These are phyloP conservation scores for Drosophila peninsularis DNA, from an alignment of 2,888 invertebrate genomes.

Conservation along the genomic window DNA sequence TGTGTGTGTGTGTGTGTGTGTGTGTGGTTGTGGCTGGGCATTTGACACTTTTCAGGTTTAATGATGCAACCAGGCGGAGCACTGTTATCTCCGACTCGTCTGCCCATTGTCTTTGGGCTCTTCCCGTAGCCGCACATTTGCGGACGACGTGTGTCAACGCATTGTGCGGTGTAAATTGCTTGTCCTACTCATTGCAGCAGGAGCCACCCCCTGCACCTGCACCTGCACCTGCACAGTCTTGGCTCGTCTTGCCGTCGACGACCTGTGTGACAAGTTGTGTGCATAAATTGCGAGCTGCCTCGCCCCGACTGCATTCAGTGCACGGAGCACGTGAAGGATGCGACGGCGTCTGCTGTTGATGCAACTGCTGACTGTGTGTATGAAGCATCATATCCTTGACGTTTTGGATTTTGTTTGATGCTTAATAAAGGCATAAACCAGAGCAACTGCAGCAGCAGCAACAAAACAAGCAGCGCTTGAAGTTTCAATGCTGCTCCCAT, in stretches of 20 bases:
- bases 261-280: conserved; percentile 71
- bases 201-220: background rate
- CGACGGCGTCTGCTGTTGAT: conserved; percentile 38
- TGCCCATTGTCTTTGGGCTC: conserved; percentile 63
- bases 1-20: conserved; percentile 13
- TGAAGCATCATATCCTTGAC: conserved; percentile 74
- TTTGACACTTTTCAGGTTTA: conserved; percentile 79
- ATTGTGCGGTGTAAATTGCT: conserved; percentile 77
- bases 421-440: conserved; percentile 75
- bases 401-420: conserved; percentile 78
- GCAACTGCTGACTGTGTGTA: conserved; percentile 67
- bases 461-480: conserved; percentile 28
- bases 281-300: conserved; percentile 71
- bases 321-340: conserved; percentile 78
- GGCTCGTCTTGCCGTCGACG: conserved; percentile 20
- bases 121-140: conserved; percentile 71
- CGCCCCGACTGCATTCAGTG: conserved; percentile 63
- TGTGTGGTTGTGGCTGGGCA: conserved; percentile 45
- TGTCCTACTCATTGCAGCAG: conserved; percentile 40
- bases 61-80: conserved; percentile 63
- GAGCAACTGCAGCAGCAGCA: conserved; percentile 28
- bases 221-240: conserved; percentile 4
- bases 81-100: conserved; percentile 41
- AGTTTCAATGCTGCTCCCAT: conserved; percentile 55
- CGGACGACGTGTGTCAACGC: conserved; percentile 78